Conservation (phyloP, 2,797 vertebrate genomes). For the Pipistrellus pygmaeus region DNA sequence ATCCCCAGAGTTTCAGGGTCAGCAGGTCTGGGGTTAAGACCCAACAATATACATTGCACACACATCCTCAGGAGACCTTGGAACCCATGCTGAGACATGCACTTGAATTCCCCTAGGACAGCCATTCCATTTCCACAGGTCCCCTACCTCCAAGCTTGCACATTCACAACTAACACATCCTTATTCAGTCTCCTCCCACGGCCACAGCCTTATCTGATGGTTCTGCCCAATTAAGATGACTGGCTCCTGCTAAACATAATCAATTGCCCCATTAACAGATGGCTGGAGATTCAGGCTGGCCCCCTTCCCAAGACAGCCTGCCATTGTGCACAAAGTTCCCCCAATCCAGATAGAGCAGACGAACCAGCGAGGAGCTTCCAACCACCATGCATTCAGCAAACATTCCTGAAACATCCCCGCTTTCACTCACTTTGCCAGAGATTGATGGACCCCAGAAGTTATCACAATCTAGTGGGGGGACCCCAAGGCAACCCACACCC, state of each 20-base stretch:
- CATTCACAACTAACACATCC: background rate
- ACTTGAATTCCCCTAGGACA: background rate
- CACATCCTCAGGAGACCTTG: background rate
- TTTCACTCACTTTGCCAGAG: background rate
- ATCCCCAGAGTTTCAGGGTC: background rate
- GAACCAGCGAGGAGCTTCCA: conserved; percentile 13
- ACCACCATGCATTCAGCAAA: background rate
- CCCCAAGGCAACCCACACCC: background rate
- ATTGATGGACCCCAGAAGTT: background rate
- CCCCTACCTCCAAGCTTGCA: background rate
- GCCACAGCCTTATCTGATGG: conserved; percentile 34
- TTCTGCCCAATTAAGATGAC: conserved; percentile 24
- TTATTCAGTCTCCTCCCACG: background rate
- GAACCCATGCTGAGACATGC: background rate
- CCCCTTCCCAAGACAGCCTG: conserved; percentile 25
- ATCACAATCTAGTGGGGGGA: background rate
- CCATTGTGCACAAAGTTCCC: background rate
- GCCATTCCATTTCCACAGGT: background rate
- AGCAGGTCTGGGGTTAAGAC: background rate
- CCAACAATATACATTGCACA: background rate
- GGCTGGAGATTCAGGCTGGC: conserved; percentile 54
- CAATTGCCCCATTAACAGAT: conserved; percentile 58
- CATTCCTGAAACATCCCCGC: background rate
- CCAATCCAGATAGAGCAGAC: conserved; percentile 48
- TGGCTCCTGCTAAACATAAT: background rate